Conservation (phyloP, 2,888 invertebrate species). For the Bellardia bayeri region DNA sequence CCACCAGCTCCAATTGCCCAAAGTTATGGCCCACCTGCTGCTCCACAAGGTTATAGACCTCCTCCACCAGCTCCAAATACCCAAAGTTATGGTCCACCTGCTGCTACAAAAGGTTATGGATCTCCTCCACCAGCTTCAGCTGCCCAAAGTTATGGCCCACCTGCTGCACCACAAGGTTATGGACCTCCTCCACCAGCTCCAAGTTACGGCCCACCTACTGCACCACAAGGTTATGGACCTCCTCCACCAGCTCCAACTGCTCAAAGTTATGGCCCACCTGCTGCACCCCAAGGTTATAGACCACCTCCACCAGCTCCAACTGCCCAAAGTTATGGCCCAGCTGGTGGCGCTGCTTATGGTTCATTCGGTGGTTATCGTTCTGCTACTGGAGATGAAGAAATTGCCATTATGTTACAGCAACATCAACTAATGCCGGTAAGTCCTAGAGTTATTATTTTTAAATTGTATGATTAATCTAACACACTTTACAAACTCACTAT, state of each 20-base stretch:
- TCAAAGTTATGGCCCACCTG: slow-evolving; percentile 55
- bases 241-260: neutral
- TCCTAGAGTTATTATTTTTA: neutral
- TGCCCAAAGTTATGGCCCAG: neutral
- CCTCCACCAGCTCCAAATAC: no score
- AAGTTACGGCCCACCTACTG: no score
- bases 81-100: no score
- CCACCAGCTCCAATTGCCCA: no score
- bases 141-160: no score
- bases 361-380: slow-evolving; percentile 76
- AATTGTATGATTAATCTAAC: neutral
- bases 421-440: slow-evolving; percentile 75
- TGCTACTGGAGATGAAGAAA: slow-evolving; percentile 78
- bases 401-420: slow-evolving; percentile 78
- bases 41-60: no score
- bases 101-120: no score
- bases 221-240: slow-evolving; percentile 61
- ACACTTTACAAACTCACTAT: slow-evolving; percentile 13
- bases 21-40: no score
- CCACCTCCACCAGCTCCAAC: neutral
- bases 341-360: slow-evolving; percentile 51
- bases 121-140: no score
- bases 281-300: slow-evolving; percentile 64
- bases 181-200: no score
- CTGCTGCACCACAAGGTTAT: no score